Conservation (phyloP, 2,113 vertebrate genomes). For the Zosterops japonicus region DNA sequence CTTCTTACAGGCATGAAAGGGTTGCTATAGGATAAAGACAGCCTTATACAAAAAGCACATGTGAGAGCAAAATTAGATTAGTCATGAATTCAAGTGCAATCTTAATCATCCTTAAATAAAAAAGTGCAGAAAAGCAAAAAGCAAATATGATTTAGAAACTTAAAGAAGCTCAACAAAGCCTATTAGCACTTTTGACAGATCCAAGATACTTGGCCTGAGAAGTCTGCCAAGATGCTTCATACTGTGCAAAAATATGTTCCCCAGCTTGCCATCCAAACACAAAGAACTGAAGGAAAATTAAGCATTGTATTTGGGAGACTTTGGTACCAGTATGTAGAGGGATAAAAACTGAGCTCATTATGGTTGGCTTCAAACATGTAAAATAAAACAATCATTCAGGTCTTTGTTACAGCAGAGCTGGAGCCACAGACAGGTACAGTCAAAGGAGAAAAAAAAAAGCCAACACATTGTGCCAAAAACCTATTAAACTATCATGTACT, state of each 20-base stretch:
- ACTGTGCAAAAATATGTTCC: constrained; percentile 85
- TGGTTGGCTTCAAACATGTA: constrained; percentile 22
- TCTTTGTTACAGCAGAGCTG: constrained; percentile 37
- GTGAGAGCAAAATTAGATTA: constrained; percentile 60
- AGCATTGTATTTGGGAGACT: constrained; percentile 64
- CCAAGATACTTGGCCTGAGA: constrained; percentile 83
- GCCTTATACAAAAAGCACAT: constrained; percentile 38
- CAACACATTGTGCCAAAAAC: constrained; percentile 77
- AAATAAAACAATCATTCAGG: neutral
- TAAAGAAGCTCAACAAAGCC: constrained; percentile 81
- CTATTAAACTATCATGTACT: constrained; percentile 81
- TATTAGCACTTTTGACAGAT: constrained; percentile 85
- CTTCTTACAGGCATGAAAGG: neutral
- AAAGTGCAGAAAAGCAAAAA: constrained; percentile 75
- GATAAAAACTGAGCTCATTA: constrained; percentile 50
- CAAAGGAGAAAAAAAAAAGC: constrained; percentile 41
- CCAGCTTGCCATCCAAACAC: constrained; percentile 83
- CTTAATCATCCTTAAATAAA: constrained; percentile 65
- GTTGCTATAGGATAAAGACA: constrained; percentile 16
- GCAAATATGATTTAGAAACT: constrained; percentile 80
- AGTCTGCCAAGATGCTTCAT: constrained; percentile 83
- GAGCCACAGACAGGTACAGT: constrained; percentile 69
- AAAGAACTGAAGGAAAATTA: constrained; percentile 77
- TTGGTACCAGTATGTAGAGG: constrained; percentile 43
- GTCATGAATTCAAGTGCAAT: constrained; percentile 63